Evolutionary conservation across 2,113 vertebrate species (phyloP).

Genomic region (Campylomormyrus tamandua): DNA sequence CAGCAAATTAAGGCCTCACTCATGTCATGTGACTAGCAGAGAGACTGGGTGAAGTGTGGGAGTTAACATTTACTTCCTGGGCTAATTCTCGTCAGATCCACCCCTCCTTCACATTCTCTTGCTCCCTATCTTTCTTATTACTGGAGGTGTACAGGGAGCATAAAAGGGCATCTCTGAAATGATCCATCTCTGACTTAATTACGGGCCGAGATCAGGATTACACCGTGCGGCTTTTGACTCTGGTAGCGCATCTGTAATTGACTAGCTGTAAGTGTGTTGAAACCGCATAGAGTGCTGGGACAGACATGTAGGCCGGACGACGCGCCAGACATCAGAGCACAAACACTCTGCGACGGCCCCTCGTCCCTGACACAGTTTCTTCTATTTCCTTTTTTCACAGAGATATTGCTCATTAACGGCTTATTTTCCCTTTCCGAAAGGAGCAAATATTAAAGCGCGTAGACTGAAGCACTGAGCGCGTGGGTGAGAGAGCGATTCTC

Average conservation of each 20-base stretch:
- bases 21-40: background rate
- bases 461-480: background rate
- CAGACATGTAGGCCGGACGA: background rate
- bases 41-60: background rate
- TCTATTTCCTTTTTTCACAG: background rate
- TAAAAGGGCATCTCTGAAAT: background rate
- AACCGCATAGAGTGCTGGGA: conserved; percentile 11
- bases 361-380: background rate
- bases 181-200: background rate
- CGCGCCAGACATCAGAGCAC: background rate
- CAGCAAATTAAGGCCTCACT: background rate
- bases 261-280: conserved; percentile 1
- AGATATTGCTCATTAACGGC: background rate
- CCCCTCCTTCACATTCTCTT: background rate
- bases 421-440: background rate
- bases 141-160: background rate
- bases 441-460: background rate
- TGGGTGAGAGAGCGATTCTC: background rate
- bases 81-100: background rate
- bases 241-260: conserved; percentile 3
- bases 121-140: background rate
- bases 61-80: background rate
- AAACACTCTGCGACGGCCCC: background rate
- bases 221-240: background rate
- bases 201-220: background rate